phyloP scores from a whole-genome alignment of 2,113 vertebrate genomes.

The Thryonomys swinderianus region DNA sequence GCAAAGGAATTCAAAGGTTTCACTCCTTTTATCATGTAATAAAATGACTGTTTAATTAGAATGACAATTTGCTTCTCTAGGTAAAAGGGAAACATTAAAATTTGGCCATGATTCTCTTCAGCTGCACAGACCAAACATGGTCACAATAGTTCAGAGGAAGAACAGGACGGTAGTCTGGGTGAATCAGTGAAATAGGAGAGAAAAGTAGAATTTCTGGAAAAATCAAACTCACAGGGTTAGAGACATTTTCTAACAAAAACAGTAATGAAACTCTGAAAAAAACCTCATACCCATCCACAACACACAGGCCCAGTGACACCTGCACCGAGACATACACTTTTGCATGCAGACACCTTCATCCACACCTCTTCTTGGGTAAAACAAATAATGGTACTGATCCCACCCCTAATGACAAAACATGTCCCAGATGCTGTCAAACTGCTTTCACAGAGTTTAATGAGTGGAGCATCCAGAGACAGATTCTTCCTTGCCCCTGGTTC shows the following conservation, averaged over 20 bases:
- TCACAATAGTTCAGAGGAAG: neutral
- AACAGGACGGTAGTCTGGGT: neutral
- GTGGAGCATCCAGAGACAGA: conserved; percentile 65
- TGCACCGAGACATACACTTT: conserved; percentile 28
- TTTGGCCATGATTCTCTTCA: neutral
- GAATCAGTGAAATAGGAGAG: neutral
- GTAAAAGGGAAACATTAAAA: conserved; percentile 45
- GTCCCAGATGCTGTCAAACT: conserved; percentile 64
- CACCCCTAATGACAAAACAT: conserved; percentile 72
- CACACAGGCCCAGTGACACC: conserved; percentile 49
- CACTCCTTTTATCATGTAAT: conserved; percentile 40
- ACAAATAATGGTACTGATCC: conserved; percentile 43
- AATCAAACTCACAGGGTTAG: neutral
- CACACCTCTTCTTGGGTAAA: conserved; percentile 63
- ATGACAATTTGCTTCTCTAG: neutral
- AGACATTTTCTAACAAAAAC: conserved; percentile 51
- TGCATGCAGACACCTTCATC: conserved; percentile 11
- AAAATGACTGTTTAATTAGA: conserved; percentile 52
- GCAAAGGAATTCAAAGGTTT: conserved; percentile 68
- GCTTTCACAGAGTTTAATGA: conserved; percentile 78
- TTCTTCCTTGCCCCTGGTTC: neutral
- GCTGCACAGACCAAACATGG: neutral
- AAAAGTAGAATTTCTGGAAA: conserved; percentile 24
- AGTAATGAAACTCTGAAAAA: conserved; percentile 42
- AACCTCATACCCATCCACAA: conserved; percentile 30